A percentile compares a stretch with the other conserved stretches of the same genome.
phyloP scores from a whole-genome alignment of 2,888 invertebrate species.

The Limenitis camilla region DNA sequence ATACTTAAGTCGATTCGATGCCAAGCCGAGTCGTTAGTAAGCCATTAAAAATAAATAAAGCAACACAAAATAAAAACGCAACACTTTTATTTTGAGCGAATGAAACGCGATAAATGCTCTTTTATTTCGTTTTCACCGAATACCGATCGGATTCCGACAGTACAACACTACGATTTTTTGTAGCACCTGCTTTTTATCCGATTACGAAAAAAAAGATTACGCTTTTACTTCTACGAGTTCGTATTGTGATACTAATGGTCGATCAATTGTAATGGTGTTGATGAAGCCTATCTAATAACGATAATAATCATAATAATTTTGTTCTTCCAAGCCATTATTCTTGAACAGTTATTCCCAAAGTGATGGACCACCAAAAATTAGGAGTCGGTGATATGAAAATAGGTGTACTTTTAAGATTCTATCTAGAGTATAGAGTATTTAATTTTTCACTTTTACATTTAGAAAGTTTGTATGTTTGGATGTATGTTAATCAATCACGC shows the following conservation, averaged over 20 bases:
- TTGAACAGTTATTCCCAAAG: too few species aligned
- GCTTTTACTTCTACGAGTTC: not conserved
- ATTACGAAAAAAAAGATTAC: slow-evolving; percentile 2
- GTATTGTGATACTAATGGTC: not conserved
- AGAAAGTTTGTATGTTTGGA: too few species aligned
- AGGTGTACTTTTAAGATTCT: too few species aligned
- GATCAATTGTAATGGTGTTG: too few species aligned
- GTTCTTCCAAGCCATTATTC: too few species aligned
- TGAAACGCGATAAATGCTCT: slow-evolving; percentile 24
- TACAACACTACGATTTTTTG: slow-evolving; percentile 14
- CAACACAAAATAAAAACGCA: slow-evolving; percentile 2
- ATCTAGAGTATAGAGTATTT: too few species aligned
- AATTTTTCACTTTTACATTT: too few species aligned
- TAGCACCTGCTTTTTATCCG: slow-evolving; percentile 13
- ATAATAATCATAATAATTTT: too few species aligned
- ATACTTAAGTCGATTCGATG: slow-evolving; percentile 1
- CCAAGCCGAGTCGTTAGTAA: slow-evolving; percentile 4
- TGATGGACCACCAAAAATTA: too few species aligned
- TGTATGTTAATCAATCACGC: too few species aligned
- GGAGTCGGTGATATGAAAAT: too few species aligned
- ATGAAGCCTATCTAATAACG: too few species aligned
- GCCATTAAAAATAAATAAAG: slow-evolving; percentile 9
- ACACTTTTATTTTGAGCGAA: slow-evolving; percentile 15
- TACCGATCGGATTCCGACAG: slow-evolving; percentile 24
- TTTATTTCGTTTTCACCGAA: slow-evolving; percentile 24